Evolutionary conservation across 2,797 vertebrate species (phyloP), one percentile per base, ranked within the genome.

Genomic region (Serranus cabrilla): DNA sequence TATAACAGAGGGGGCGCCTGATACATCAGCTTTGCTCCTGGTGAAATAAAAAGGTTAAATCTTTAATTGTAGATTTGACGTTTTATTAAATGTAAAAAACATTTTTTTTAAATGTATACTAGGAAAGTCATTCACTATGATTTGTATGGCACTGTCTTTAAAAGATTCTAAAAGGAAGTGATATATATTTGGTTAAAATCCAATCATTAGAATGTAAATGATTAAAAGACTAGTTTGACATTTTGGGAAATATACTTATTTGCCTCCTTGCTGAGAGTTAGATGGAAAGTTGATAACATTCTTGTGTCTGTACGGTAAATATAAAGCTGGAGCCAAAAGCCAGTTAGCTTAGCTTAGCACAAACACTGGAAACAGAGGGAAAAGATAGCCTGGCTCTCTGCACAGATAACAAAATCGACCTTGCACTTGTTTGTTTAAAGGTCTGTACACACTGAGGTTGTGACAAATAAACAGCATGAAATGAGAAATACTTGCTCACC

Each of bases 21-120:
- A 71, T 25, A 45, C 40, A 8, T 77, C 87, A 42, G 71, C 42
- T 13, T 45, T 71, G 74, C 68, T 87, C 70, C 94, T 95, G 79
- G 55, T 62, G 42, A 83, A 62, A 80, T 6, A 61, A 73, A 68
- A 76, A 45, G 3, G 12, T 4, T 47, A 0, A 61, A 60, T 42
- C 16, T 51, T 60, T 61, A 64, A 51, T 71, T 16, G 11, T 25
- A 40, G 39, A 40, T 40, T 11, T 58, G 14, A 27, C 49, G 54
- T 20, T 45, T 56, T 40, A 25, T 54, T 31, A n/a, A n/a, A n/a
- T n/a, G n/a, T n/a, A n/a, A n/a, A n/a, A n/a, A n/a, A n/a, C n/a
- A n/a, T n/a, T n/a, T n/a, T n/a, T n/a, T n/a, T n/a, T n/a, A n/a
- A n/a, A n/a, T n/a, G n/a, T n/a, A n/a, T n/a, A n/a, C n/a, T n/a